Evolutionary conservation across 2,113 vertebrate genomes (phyloP), one percentile per base, ranked within the genome.

Genomic region (Phyllostomus hastatus): DNA sequence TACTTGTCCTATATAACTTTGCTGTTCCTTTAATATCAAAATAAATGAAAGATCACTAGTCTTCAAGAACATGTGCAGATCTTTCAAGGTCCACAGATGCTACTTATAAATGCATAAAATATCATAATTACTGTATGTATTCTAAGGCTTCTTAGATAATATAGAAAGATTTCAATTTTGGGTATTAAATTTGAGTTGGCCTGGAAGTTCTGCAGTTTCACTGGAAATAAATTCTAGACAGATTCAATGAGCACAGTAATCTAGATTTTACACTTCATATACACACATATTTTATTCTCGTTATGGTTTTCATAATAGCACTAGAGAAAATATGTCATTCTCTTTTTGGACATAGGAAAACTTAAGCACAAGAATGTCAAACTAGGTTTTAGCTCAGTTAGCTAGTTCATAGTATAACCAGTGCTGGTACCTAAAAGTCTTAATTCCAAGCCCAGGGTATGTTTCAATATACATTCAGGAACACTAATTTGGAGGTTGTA

Each of bases 401-500:
- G 16, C 31, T 93, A 59, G 15, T 88, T 61, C 46, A 15, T 57
- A 89, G 14, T 43, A 80, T 76, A 96, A 54, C 19, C 7, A 59
- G 15, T 82, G 16, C 26, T 31, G 14, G 31, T 33, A 80, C n/a
- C 33, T 88, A 76, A 61, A 10, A 57, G 50, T 88, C 50, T 85
- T 85, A 66, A 75, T 78, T 84, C 35, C 35, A 89, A 78, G 46
- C 14, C 31, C 26, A 72, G 4, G 12, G 11, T 70, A 10, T 52
- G 80, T 72, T 95, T 88, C 50, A 86, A 6, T 88, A 22, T 54
- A 66, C 4, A 75, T 52, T 31, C 5, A 31, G 66, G 31, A 76
- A 83, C 15, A 80, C 43, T 91, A 52, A 83, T 95, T 96, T 94
- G 35, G 67, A 87, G 86, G 24, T 52, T 92, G 43, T 90, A 94